Conservation (phyloP, 2,113 vertebrate genomes). For the Leucopsar rothschildi region DNA sequence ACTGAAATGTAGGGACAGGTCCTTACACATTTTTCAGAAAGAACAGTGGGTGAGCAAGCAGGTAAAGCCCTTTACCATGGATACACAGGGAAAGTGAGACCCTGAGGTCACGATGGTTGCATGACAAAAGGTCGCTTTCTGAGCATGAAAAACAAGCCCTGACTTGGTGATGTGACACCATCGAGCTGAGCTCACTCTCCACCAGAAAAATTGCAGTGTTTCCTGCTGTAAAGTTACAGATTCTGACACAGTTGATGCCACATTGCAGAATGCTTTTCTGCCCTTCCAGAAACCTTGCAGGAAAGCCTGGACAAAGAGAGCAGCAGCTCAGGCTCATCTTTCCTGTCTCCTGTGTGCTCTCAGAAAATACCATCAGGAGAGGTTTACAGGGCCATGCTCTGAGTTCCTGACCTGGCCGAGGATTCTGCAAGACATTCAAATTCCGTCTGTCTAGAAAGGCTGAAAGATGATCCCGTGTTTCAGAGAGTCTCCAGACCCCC, state of each 20-base stretch:
- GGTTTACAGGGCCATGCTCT: background rate
- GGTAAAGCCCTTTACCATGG: background rate
- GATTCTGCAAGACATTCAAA: slow-evolving; percentile 37
- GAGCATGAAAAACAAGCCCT: background rate
- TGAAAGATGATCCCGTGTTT: background rate
- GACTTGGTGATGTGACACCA: background rate
- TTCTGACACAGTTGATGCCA: background rate
- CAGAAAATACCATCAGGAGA: background rate
- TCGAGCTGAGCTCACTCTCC: background rate
- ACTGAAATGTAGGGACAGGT: background rate
- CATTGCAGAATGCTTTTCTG: background rate
- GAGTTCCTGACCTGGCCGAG: background rate
- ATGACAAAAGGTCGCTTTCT: background rate
- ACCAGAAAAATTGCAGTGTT: background rate
- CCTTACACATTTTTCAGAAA: background rate
- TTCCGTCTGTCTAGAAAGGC: slow-evolving; percentile 28
- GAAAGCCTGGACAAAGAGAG: background rate
- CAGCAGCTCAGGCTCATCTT: background rate
- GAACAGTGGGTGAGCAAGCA: background rate
- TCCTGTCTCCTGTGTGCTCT: background rate
- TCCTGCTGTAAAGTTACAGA: background rate
- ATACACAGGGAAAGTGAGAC: background rate
- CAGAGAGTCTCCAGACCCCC: slow-evolving; percentile 10
- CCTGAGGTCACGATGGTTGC: background rate
- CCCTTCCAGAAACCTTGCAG: background rate